A percentile compares a stretch with the other conserved stretches of the same genome.
Evolutionary conservation across 2,888 invertebrate species (phyloP).

Genomic region (Coenonympha arcania): DNA sequence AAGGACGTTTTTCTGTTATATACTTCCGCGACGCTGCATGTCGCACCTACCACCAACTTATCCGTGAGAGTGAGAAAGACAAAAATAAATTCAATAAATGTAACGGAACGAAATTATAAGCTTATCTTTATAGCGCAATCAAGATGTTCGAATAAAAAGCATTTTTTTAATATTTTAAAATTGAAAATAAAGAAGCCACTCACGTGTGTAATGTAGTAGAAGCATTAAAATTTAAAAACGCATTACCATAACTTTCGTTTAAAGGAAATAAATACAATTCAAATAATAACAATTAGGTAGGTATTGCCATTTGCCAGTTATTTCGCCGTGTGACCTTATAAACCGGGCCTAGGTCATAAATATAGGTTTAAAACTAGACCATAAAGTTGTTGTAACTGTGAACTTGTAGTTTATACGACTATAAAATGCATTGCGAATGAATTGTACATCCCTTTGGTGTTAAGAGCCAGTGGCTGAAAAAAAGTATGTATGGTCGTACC

Average conservation of each 20-base stretch:
- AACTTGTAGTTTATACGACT: conserved; percentile 3
- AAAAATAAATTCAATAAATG: too few species aligned
- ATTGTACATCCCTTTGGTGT: background rate
- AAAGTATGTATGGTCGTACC: too few species aligned
- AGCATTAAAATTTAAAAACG: conserved; percentile 11
- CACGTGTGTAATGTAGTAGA: background rate
- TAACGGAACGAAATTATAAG: too few species aligned
- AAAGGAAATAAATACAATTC: conserved; percentile 9
- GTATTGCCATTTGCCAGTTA: conserved; percentile 7
- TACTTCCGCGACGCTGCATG: too few species aligned
- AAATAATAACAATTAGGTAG: conserved; percentile 20
- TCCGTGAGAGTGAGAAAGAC: too few species aligned
- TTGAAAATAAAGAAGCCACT: background rate
- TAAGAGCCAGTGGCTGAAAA: background rate
- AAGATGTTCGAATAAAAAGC: background rate
- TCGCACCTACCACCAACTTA: too few species aligned
- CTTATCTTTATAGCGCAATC: too few species aligned
- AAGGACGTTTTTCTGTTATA: too few species aligned
- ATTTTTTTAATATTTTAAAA: background rate
- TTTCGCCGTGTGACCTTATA: conserved; percentile 14
- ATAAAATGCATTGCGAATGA: conserved; percentile 8
- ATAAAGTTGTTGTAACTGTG: conserved; percentile 6
- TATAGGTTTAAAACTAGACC: background rate
- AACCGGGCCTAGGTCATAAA: conserved; percentile 9
- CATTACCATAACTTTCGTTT: conserved; percentile 6